Evolutionary conservation across 2,113 vertebrate genomes (phyloP).

Genomic region (Telmatochromis sp.): DNA sequence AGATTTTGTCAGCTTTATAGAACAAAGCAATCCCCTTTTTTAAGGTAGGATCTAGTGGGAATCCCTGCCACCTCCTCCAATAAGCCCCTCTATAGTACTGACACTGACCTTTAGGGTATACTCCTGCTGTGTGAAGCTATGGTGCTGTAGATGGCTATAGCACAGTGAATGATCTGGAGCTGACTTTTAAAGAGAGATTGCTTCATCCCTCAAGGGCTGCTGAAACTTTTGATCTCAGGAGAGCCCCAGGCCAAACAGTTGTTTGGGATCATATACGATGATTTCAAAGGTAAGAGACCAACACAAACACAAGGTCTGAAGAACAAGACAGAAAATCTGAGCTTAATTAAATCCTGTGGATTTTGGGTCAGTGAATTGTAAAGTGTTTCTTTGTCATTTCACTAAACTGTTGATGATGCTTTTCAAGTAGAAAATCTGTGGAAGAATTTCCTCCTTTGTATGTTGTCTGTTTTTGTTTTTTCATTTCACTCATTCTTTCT

Average conservation of each 20-base stretch:
- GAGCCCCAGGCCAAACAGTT: constrained; percentile 76
- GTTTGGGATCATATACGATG: constrained; percentile 76
- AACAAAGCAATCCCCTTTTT: not conserved
- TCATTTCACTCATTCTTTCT: constrained; percentile 1
- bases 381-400: not conserved
- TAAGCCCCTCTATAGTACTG: not conserved
- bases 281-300: constrained; percentile 81
- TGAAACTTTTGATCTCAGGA: constrained; percentile 80
- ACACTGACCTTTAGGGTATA: not conserved
- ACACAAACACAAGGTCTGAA: not conserved
- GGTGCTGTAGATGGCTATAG: not conserved
- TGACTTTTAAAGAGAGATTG: constrained; percentile 35
- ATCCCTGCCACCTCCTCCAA: not conserved
- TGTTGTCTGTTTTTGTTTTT: not conserved
- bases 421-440: constrained; percentile 20
- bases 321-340: not conserved
- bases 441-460: constrained; percentile 36
- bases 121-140: constrained; percentile 3
- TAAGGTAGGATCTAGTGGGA: not conserved
- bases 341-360: not conserved
- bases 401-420: not conserved
- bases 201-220: constrained; percentile 70
- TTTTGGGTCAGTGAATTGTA: not conserved
- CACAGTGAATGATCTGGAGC: not conserved
- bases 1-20: not conserved